Evolutionary conservation across 2,113 vertebrate genomes (phyloP), one percentile per base, ranked within the genome.

Genomic region (Nothocercus nigrocapillus): DNA sequence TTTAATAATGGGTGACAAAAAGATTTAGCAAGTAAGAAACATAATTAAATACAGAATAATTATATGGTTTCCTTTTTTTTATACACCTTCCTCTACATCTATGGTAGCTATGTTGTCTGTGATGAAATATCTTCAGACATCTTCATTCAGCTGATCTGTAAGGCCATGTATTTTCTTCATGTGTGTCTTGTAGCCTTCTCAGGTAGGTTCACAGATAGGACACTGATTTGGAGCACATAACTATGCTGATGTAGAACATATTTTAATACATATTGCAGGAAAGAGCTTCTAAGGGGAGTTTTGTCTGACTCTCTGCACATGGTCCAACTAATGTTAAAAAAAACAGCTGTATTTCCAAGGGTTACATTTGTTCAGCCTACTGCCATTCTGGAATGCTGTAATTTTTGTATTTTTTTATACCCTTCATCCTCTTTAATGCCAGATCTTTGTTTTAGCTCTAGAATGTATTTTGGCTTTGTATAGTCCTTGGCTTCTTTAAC

Each of bases 371-470:
- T 73, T 84, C 77, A 27, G 21, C 54, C 45, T 75, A 34, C 8
- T 34, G 64, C 6, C 0, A 0, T 59, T 79, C 13, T 27, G 13
- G 11, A 16, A 44, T 6, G 6, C n/a, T 49, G 7, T 14, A 19
- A 25, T 67, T 81, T 59, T 67, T 28, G 11, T 45, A 44, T 82
- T 62, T 68, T 68, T 76, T 61, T 51, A n/a, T 20, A 45, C 7
- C 9, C 2, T 42, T 85, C 58, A 24, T 75, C 75, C 90, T 47
- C 36, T 72, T 85, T 40, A 25, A 8, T 44, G 36, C 8, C 6
- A 70, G 45, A 38, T 68, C 15, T 70, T 85, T 38, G 58, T 42
- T 22, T 62, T 67, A 62, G 21, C 34, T 68, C 53, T 45, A 63
- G 53, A 81, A 30, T 45, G 73, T 62, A 25, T 63, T 84, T 91